Evolutionary conservation across 1,140 invertebrate species (phyloP).

Genomic region (Ectropis grisescens): DNA sequence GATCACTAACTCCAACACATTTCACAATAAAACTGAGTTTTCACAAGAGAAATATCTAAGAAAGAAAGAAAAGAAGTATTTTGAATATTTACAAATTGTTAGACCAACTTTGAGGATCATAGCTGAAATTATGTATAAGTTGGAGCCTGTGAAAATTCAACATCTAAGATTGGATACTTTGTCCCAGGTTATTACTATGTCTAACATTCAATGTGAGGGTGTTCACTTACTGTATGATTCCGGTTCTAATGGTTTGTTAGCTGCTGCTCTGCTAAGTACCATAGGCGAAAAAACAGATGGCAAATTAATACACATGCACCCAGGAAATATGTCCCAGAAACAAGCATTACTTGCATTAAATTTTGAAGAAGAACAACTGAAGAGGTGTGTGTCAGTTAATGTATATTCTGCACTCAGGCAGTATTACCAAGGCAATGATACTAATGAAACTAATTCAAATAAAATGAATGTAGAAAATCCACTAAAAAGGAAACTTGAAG

Average conservation of each 20-base stretch:
- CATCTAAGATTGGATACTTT: slow-evolving; percentile 88
- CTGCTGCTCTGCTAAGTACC: slow-evolving; percentile 84
- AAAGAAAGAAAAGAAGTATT: slow-evolving; percentile 95
- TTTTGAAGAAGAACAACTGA: slow-evolving; percentile 75
- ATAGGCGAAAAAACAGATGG: slow-evolving; percentile 76
- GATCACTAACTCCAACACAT: slow-evolving; percentile 91
- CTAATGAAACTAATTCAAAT: slow-evolving; percentile 22
- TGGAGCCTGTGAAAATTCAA: slow-evolving; percentile 83
- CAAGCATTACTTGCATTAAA: slow-evolving; percentile 84
- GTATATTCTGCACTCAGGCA: slow-evolving; percentile 79
- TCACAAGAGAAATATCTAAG: slow-evolving; percentile 95
- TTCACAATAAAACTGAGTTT: slow-evolving; percentile 89
- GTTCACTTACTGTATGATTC: slow-evolving; percentile 90
- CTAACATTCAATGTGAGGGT: slow-evolving; percentile 84
- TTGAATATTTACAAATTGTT: slow-evolving; percentile 81
- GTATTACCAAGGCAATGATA: slow-evolving; percentile 71
- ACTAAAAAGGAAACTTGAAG: slow-evolving; percentile 45
- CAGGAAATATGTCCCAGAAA: slow-evolving; percentile 83
- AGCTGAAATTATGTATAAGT: slow-evolving; percentile 83
- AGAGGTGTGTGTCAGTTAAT: slow-evolving; percentile 78
- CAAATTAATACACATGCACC: slow-evolving; percentile 81
- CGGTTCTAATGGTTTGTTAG: slow-evolving; percentile 84
- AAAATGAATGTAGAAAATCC: slow-evolving; percentile 19
- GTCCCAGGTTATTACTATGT: slow-evolving; percentile 86
- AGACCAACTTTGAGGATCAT: slow-evolving; percentile 82